Evolutionary conservation across 2,113 vertebrate species (phyloP).

Genomic region (Zeus faber): DNA sequence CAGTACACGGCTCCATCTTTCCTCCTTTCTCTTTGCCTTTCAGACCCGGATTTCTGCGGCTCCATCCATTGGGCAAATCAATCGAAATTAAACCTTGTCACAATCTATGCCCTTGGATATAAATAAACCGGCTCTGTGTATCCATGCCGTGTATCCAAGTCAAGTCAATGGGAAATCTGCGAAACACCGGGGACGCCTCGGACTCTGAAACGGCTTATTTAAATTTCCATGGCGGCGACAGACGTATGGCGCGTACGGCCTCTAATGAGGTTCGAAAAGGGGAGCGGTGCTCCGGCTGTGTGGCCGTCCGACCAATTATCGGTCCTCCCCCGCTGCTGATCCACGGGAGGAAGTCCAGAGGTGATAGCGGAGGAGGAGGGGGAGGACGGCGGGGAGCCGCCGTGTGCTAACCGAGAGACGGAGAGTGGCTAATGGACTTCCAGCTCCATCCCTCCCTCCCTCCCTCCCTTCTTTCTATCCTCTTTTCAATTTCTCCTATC

Average conservation of each 20-base stretch:
- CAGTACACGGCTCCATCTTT: no score
- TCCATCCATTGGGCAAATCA: no score
- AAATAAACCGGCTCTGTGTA: no score
- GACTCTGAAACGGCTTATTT: constrained; percentile 55
- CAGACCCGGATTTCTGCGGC: no score
- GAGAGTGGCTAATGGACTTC: constrained; percentile 60
- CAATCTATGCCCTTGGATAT: no score
- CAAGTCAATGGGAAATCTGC: constrained; percentile 50
- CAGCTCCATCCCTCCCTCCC: constrained; percentile 13
- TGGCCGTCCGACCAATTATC: constrained; percentile 66
- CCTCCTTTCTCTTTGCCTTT: no score
- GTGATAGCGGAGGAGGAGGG: constrained; percentile 47
- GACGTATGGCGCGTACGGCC: constrained; percentile 43
- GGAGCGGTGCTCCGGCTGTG: constrained; percentile 58
- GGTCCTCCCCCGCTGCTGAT: constrained; percentile 68
- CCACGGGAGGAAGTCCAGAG: constrained; percentile 61
- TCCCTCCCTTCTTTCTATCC: no score
- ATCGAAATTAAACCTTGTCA: no score
- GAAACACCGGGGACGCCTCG: constrained; percentile 54
- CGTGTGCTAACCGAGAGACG: no score
- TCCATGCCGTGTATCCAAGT: no score
- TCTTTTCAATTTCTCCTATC: no score
- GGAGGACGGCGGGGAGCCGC: constrained; percentile 26
- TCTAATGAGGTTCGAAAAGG: constrained; percentile 67
- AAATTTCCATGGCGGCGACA: constrained; percentile 57